These are phyloP conservation scores for Sialis lutaria DNA, from an alignment of 2,888 invertebrate genomes.

Conservation along the genomic window DNA sequence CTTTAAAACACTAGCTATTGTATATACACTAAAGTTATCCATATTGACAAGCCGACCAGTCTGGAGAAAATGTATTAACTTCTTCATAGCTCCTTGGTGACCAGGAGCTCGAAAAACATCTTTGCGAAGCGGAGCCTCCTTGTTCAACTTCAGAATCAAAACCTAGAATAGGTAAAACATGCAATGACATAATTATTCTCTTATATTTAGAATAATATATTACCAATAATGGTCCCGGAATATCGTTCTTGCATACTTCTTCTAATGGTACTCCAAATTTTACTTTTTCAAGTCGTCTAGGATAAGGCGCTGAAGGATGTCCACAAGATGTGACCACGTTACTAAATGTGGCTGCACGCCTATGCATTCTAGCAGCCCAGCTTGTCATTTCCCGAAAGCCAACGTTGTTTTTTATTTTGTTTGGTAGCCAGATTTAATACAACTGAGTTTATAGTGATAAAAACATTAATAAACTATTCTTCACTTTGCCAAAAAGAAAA, in stretches of 20 bases:
- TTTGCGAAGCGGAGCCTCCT: slow-evolving; percentile 82
- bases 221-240: slow-evolving; percentile 82
- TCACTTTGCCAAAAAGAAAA: too few species aligned
- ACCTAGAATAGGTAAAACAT: slow-evolving; percentile 35
- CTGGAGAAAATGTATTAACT: slow-evolving; percentile 78
- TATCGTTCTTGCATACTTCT: slow-evolving; percentile 89
- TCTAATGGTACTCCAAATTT: slow-evolving; percentile 85
- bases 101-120: slow-evolving; percentile 93
- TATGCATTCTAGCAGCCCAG: slow-evolving; percentile 84
- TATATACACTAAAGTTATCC: slow-evolving; percentile 91
- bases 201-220: slow-evolving; percentile 20
- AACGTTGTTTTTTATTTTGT: neutral
- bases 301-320: slow-evolving; percentile 68
- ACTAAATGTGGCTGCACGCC: slow-evolving; percentile 77
- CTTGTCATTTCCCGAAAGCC: slow-evolving; percentile 50
- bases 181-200: too few species aligned
- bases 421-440: too few species aligned
- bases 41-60: slow-evolving; percentile 80
- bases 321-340: slow-evolving; percentile 85
- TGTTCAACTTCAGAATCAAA: slow-evolving; percentile 80
- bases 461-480: too few species aligned
- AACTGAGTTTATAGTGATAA: too few species aligned
- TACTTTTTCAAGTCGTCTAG: slow-evolving; percentile 75
- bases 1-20: slow-evolving; percentile 94
- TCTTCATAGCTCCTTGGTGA: slow-evolving; percentile 88